Evolutionary conservation across 2,797 vertebrate species (phyloP), one percentile per base, ranked within the genome.

Genomic region (Kryptolebias ocellatus): DNA sequence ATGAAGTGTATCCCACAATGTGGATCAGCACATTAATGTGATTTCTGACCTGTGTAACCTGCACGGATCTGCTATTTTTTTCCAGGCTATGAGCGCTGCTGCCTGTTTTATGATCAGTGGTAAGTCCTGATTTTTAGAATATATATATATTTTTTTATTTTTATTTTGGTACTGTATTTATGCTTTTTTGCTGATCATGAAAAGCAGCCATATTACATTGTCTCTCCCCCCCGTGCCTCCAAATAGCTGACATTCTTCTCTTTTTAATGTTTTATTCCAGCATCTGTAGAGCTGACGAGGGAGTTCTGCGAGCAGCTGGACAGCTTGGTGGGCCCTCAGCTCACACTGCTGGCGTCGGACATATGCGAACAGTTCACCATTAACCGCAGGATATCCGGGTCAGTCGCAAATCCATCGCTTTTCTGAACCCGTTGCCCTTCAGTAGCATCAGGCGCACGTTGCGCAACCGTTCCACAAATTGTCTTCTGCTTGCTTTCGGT

Each of bases 351-450:
- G 82, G 98, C 98, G 0, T 99, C 98, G 0, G 98, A 99, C 85
- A 98, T 99, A 69, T 99, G 97, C 74, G 98, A 99, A 87, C 98
- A 99, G 58, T 99, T 96, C 91, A 99, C 97, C 82, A 92, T 98
- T 89, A 99, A 98, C 93, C 96, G 95, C 79, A 95, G 97, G 78
- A 93, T 95, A 83, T 96, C 97, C 1, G 97, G 96, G 98, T 99
- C 81, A 90, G 96, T 96, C 82, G 49, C 64, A 11, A 62, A 72
- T 63, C 57, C 49, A 44, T 5, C 1, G 2, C 53, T 53, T 24
- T 42, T 42, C 7, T 60, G 2, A 20, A 24, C 27, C 31, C 17
- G 15, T 1, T 12, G 10, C 3, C 1, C 1, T 27, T 16, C 7
- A 44, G 24, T 42, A 12, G 1, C 12, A 42, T 42, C 39, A 3